Conservation (phyloP, 2,113 vertebrate genomes). For the Anser brachyrhynchus region DNA sequence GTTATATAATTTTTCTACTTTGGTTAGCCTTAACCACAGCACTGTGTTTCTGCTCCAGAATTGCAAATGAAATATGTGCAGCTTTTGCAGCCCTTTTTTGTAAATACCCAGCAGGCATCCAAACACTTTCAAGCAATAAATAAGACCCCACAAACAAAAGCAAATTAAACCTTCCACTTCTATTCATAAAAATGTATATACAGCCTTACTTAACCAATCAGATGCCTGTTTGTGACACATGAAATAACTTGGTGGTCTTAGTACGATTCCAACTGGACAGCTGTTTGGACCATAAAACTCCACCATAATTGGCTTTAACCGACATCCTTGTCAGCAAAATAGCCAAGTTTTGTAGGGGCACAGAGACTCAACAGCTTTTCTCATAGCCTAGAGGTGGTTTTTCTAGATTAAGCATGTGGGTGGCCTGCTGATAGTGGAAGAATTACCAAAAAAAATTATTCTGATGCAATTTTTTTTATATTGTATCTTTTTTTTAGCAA, state of each 20-base stretch:
- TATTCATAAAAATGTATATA: conserved; percentile 61
- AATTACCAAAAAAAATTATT: not conserved
- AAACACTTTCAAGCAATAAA: conserved; percentile 59
- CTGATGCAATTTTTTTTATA: not conserved
- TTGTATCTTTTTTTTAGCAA: not conserved
- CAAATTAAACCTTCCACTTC: conserved; percentile 57
- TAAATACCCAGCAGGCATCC: conserved; percentile 56
- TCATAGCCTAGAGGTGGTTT: conserved; percentile 59
- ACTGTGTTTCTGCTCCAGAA: not conserved
- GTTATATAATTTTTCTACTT: not conserved
- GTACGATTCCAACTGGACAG: conserved; percentile 41
- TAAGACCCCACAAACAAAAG: conserved; percentile 68
- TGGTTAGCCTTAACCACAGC: not conserved
- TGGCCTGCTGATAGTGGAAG: conserved; percentile 42
- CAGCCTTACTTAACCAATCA: conserved; percentile 21
- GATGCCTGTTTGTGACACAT: not conserved
- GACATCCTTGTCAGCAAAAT: conserved; percentile 16
- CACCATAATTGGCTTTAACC: conserved; percentile 31
- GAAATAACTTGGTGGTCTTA: conserved; percentile 65
- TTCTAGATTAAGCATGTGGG: conserved; percentile 45
- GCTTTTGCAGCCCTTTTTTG: not conserved
- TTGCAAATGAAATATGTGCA: not conserved
- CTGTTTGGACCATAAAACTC: conserved; percentile 60
- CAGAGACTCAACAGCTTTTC: conserved; percentile 33
- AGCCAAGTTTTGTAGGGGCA: conserved; percentile 20